Evolutionary conservation across 2,888 invertebrate species (phyloP), one percentile per base, ranked within the genome.

Genomic region (Cheilosia pagana): DNA sequence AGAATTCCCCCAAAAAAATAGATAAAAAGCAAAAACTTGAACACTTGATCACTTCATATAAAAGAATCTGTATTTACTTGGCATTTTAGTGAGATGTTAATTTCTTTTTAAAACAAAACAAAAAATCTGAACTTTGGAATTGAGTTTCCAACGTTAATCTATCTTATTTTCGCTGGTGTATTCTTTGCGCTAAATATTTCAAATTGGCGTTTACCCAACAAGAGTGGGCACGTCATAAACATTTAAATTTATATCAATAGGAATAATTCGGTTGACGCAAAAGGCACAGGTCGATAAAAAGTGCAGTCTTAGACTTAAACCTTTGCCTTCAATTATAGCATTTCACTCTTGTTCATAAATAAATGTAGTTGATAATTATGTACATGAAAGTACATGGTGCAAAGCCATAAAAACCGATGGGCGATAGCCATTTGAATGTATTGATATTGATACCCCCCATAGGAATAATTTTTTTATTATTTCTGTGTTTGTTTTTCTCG

Each of bases 211-310:
- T 21, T 31, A 21, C 31, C 62, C 62, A 63, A 63, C 10, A 31
- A 62, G 31, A 62, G 31, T 21, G 28, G 28, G 28, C 28, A 28
- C 28, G 28, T 2, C 28, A 28, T 48, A 55, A 19, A 19, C 31
- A 55, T 19, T 55, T 14, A 28, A 28, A 43, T 68, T 68, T 55
- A 43, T 68, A 21, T 52, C 25, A 65, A 52, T n/a, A 8, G 21
- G 25, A 50, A 65, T 39, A 45, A 35, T 35, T 12, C 35, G 10
- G 12, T 35, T 35, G 35, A 35, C 35, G 35, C 35, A 28, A 10
- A 35, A 35, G 12, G 35, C 12, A 35, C 12, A 35, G 35, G 35
- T 35, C 35, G 12, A 3, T 12, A 35, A 35, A 35, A 3, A 55
- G 16, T 63, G 63, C 48, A 63, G 12, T 35, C 10, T n/a, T 28